Evolutionary conservation across 35 echinoderm and acorn worm species (phyloP), one percentile per base, ranked within the genome.

Genomic region (Diadema setosum): DNA sequence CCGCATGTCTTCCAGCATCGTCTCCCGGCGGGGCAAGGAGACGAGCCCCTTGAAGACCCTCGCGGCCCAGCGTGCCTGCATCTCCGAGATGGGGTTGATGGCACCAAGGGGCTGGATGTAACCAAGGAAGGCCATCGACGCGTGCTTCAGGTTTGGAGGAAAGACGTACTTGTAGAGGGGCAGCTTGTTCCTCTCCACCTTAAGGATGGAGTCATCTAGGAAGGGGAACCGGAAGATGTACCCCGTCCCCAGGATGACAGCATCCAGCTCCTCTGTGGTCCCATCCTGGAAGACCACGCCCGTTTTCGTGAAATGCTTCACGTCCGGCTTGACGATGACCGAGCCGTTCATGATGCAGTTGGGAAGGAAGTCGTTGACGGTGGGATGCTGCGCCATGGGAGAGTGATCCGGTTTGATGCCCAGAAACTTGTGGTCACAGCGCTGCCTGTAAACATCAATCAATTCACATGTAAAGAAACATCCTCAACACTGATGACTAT

Each of bases 101-200:
- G 95, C 92, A 8, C 95, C 95, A 15, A 65, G 16, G 0, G 95
- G 95, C 35, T 97, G 95, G 30, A 58, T 85, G 29, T 90, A 82
- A 36, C 95, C 95, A 40, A 97, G 90, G 16, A 93, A 45, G 16
- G 91, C 91, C 7, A 97, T 35, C 12, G 95, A 91, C 27, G 91
- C 59, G 37, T 91, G 84, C 43, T 70, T 46, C 5, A 88, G 21
- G 35, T 93, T 58, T 2, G 84, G 35, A 21, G 94, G 84, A 24
- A 97, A 93, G 30, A 93, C 87, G 46, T 91, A 88, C 61, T 97
- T 97, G 80, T 97, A 97, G 39, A 97, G 75, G 9, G 91, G 86
- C 17, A 94, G 59, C 39, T 94, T 45, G 41, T 97, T 97, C 30
- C 82, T 84, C 23, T 87, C 44, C 0, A 94, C 88, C 14, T 83